Evolutionary conservation across 2,113 vertebrate species (phyloP).

Genomic region (Platycercus adscitus): DNA sequence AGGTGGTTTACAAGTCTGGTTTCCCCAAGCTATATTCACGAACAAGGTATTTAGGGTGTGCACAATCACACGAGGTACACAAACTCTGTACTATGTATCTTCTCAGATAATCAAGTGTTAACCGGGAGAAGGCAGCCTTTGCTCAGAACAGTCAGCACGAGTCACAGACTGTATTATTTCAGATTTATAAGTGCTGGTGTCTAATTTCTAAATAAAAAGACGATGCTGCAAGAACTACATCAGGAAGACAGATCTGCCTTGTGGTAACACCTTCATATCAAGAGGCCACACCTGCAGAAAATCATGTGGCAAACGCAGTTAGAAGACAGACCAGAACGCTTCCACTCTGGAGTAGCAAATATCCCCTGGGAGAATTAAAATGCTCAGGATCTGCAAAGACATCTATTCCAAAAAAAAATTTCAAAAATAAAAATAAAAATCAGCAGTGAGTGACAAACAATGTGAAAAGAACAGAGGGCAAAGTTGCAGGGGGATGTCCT

Average conservation of each 20-base stretch:
- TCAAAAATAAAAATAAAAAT: not conserved
- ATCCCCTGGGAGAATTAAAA: not conserved
- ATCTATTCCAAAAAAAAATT: not conserved
- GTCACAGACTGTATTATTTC: not conserved
- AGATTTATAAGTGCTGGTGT: not conserved
- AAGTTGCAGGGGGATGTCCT: not conserved
- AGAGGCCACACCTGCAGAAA: not conserved
- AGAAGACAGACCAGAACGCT: not conserved
- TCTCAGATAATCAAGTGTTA: not conserved
- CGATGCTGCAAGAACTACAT: not conserved
- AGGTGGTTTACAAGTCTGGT: not conserved
- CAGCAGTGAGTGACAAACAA: not conserved
- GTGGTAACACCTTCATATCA: not conserved
- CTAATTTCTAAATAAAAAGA: not conserved
- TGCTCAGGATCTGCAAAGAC: not conserved
- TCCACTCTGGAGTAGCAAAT: not conserved
- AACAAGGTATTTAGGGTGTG: not conserved
- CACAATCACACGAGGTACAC: fast-evolving
- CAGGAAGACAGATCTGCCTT: not conserved
- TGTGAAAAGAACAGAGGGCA: not conserved
- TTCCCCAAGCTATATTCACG: not conserved
- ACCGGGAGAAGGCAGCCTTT: not conserved
- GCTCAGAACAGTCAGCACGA: not conserved
- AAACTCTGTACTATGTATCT: not conserved
- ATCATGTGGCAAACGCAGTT: not conserved